These are phyloP conservation scores for Hydropotes inermis DNA, from an alignment of 2,113 vertebrate genomes.

Conservation along the genomic window DNA sequence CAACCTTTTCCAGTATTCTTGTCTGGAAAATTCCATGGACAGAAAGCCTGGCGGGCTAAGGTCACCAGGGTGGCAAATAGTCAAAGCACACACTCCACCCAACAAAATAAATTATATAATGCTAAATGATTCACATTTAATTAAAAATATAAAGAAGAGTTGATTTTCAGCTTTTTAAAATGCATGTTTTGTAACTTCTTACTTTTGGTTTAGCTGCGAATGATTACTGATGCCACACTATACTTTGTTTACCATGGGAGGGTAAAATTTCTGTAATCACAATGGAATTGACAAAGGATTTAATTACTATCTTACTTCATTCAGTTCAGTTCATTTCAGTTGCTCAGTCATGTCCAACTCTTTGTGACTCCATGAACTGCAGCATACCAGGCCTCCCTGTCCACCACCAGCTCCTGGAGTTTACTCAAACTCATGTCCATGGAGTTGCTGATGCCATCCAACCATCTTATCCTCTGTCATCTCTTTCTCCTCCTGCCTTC, in stretches of 20 bases:
- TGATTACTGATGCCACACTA: neutral
- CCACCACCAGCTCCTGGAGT: neutral
- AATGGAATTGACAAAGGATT: neutral
- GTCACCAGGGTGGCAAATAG: neutral
- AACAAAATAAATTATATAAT: neutral
- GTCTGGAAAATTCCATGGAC: neutral
- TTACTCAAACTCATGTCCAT: neutral
- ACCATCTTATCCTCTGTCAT: neutral
- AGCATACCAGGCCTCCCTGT: neutral
- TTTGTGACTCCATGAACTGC: neutral
- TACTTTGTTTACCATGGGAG: neutral
- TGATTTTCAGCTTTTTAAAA: neutral
- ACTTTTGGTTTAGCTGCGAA: neutral
- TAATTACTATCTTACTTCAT: conserved; percentile 28
- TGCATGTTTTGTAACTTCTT: neutral
- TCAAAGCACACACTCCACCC: neutral
- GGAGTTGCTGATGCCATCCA: neutral
- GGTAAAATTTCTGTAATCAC: neutral
- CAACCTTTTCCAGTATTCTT: neutral
- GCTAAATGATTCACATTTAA: neutral
- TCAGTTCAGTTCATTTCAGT: neutral
- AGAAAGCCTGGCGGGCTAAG: neutral
- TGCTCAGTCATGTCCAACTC: neutral
- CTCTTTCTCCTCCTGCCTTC: neutral
- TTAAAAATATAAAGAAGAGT: neutral